Conservation (phyloP, 2,888 invertebrate genomes). For the Drosophila aldrichi region DNA sequence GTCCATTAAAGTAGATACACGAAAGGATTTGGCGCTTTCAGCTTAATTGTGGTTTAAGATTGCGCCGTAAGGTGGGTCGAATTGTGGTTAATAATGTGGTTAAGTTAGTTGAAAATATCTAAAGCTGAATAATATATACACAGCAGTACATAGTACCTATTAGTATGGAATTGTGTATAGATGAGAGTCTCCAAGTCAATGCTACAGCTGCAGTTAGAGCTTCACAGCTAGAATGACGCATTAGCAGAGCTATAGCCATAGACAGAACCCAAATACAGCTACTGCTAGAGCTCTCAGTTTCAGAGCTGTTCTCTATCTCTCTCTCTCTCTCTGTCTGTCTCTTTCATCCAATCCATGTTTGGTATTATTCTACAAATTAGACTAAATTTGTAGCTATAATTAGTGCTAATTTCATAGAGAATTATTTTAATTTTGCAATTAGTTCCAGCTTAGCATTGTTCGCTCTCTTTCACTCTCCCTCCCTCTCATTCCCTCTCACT, state of each 20-base stretch:
- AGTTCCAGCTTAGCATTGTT: constrained; percentile 11
- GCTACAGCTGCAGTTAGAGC: too few species aligned
- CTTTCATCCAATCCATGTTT: neutral
- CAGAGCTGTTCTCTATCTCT: too few species aligned
- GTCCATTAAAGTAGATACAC: constrained; percentile 70
- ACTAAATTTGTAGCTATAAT: neutral
- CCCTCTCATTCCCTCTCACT: too few species aligned
- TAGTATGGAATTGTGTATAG: neutral
- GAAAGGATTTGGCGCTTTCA: constrained; percentile 11
- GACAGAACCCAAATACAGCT: too few species aligned
- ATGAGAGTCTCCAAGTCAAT: too few species aligned
- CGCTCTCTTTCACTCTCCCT: neutral
- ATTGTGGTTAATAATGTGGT: constrained; percentile 9
- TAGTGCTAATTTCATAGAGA: constrained; percentile 7
- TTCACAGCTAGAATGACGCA: too few species aligned
- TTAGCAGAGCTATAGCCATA: too few species aligned
- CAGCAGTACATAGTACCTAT: neutral
- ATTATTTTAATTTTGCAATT: constrained; percentile 38
- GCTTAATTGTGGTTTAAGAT: constrained; percentile 10
- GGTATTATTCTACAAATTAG: neutral
- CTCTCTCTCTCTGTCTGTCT: neutral
- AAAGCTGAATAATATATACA: neutral
- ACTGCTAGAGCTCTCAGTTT: too few species aligned
- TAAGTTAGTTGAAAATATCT: neutral
- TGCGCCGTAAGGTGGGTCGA: neutral